Evolutionary conservation across 2,888 invertebrate genomes (phyloP), one percentile per base, ranked within the genome.

Genomic region (Diarsia brunnea): DNA sequence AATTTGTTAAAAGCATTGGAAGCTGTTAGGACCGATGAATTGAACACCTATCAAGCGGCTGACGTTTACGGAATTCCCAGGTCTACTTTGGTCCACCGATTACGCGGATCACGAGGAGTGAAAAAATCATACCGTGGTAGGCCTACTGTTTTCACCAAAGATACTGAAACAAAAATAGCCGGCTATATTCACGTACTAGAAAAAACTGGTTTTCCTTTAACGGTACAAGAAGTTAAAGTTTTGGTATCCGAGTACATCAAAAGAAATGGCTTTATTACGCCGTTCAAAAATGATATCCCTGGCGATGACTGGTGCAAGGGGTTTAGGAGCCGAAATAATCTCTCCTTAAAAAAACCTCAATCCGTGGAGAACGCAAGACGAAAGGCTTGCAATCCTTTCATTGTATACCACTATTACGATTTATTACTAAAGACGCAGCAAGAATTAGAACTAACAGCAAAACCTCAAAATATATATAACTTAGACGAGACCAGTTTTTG

Each of bases 191-290:
- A n/a, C n/a, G n/a, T n/a, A n/a, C n/a, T n/a, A n/a, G n/a, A n/a
- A n/a, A n/a, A n/a, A n/a, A n/a, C n/a, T n/a, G n/a, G n/a, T n/a
- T n/a, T n/a, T n/a, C n/a, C n/a, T n/a, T n/a, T n/a, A n/a, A n/a
- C n/a, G n/a, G n/a, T n/a, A n/a, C n/a, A n/a, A n/a, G n/a, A n/a
- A n/a, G n/a, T n/a, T n/a, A 61, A 61, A 38, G 31, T 21, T 61
- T 64, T 45, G 64, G 45, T 64, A 47, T 64, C 64, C 24, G 45
- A 45, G 1, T 64, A 64, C 24, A 19, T 63, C 38, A 63, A 45
- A 45, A 43, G 43, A 45, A 63, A 63, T 63, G 63, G 63, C n/a
- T 45, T 63, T 63, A 63, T 63, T 63, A 63, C 63, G 43, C 63
- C 43, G 43, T 63, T 63, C n/a, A 63, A 63, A 63, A 63, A 63